Percentiles rank a stretch among this genome's conserved stretches.
These are phyloP conservation scores for Cyclina sinensis DNA, from an alignment of 1,140 invertebrate species.

Conservation along the genomic window DNA sequence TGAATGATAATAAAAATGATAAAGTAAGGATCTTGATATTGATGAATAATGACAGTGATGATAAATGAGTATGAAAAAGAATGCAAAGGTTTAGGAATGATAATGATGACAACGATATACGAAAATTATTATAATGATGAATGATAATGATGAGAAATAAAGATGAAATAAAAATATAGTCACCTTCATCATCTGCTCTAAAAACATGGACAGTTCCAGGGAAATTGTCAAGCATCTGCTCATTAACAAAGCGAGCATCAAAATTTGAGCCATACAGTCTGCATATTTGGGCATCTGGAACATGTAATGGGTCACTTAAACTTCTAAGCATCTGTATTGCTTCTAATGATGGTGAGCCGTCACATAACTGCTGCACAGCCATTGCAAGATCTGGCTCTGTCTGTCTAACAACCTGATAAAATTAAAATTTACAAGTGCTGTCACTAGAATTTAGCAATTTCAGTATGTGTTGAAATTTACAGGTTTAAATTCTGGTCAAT, in stretches of 20 bases:
- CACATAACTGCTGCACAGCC: background rate
- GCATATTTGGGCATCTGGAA: background rate
- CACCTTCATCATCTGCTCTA: conserved; percentile 12
- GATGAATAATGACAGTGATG: background rate
- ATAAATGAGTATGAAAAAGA: background rate
- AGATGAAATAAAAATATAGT: background rate
- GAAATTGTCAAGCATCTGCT: conserved; percentile 2
- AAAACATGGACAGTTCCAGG: background rate
- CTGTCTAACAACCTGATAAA: conserved; percentile 9
- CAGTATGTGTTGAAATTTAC: too few species aligned
- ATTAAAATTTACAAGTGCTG: too few species aligned
- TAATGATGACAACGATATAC: too few species aligned
- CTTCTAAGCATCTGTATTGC: background rate
- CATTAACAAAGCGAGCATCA: conserved; percentile 19
- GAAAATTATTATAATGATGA: too few species aligned
- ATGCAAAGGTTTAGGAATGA: too few species aligned
- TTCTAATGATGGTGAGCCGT: background rate
- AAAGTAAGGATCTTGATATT: background rate
- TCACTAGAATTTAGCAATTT: too few species aligned
- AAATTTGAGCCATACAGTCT: conserved; percentile 19
- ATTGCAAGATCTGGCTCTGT: background rate
- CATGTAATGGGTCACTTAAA: background rate
- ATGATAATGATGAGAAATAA: too few species aligned
- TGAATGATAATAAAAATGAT: background rate
- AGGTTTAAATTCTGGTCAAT: background rate